Conservation (phyloP, 2,797 vertebrate species). For the Hybognathus amarus region DNA sequence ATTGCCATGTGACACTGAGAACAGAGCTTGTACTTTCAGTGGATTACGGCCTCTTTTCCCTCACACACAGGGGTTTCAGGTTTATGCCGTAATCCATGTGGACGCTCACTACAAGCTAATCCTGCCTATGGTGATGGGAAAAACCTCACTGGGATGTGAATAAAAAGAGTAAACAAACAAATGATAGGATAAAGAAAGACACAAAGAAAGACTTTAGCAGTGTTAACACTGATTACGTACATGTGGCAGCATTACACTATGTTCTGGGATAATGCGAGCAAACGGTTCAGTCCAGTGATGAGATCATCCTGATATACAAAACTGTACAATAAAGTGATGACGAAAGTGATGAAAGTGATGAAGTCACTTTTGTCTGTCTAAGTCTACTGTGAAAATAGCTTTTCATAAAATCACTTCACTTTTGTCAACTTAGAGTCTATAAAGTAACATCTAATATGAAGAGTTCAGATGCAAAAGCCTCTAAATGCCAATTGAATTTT, state of each 20-base stretch:
- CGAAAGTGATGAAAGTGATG: too few relatives aligned
- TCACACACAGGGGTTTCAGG: constrained; percentile 19
- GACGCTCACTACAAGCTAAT: constrained; percentile 21
- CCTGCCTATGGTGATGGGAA: background rate
- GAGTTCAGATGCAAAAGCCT: too few relatives aligned
- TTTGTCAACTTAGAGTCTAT: background rate
- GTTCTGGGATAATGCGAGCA: background rate
- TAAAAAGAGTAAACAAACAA: constrained; percentile 17
- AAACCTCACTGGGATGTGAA: background rate
- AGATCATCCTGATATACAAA: background rate
- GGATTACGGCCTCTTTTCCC: constrained; percentile 14
- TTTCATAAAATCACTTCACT: background rate
- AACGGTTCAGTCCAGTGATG: background rate
- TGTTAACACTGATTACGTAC: background rate
- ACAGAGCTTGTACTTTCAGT: constrained; percentile 28
- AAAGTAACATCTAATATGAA: too few relatives aligned
- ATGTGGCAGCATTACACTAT: background rate
- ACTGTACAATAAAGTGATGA: background rate
- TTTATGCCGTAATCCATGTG: constrained; percentile 28
- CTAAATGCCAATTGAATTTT: too few relatives aligned
- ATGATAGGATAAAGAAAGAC: background rate
- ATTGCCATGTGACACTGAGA: constrained; percentile 11
- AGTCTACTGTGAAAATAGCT: background rate
- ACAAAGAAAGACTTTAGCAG: background rate
- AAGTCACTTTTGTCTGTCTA: background rate